These are phyloP conservation scores for Thecophora atra DNA, from an alignment of 2,888 invertebrate species.

Conservation along the genomic window DNA sequence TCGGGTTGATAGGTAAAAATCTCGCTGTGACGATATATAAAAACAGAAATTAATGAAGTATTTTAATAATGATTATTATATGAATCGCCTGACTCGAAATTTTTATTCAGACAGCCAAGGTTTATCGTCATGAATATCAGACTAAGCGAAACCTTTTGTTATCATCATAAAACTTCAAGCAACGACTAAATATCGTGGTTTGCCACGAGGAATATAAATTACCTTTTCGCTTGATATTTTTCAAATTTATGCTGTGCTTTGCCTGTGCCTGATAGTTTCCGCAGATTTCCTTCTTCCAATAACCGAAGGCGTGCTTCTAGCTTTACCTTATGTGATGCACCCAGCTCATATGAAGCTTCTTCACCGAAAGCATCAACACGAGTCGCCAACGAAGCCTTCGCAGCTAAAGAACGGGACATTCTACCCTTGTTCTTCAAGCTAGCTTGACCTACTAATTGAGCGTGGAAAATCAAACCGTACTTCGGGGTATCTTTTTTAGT, in stretches of 20 bases:
- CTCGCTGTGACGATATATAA: slow-evolving; percentile 69
- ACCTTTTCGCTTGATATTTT: slow-evolving; percentile 80
- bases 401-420: slow-evolving; percentile 95
- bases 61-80: not conserved
- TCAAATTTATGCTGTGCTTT: slow-evolving; percentile 91
- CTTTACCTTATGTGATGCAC: slow-evolving; percentile 89
- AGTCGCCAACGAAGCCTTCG: slow-evolving; percentile 92
- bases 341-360: slow-evolving; percentile 82
- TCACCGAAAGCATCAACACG: slow-evolving; percentile 96
- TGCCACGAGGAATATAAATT: slow-evolving; percentile 9
- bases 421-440: slow-evolving; percentile 92
- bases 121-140: slow-evolving; percentile 58
- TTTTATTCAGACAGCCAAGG: slow-evolving; percentile 64
- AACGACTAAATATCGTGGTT: not conserved
- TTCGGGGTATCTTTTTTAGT: slow-evolving; percentile 98
- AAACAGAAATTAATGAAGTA: slow-evolving; percentile 52
- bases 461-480: slow-evolving; percentile 98
- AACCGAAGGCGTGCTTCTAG: slow-evolving; percentile 82
- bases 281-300: slow-evolving; percentile 86
- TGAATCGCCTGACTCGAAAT: not conserved
- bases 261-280: slow-evolving; percentile 86
- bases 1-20: slow-evolving; percentile 81
- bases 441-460: slow-evolving; percentile 89
- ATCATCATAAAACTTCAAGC: slow-evolving; percentile 63
- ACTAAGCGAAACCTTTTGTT: slow-evolving; percentile 64